These are phyloP conservation scores for Epinephelus malabaricus DNA, from an alignment of 2,797 vertebrate species.

Conservation along the genomic window DNA sequence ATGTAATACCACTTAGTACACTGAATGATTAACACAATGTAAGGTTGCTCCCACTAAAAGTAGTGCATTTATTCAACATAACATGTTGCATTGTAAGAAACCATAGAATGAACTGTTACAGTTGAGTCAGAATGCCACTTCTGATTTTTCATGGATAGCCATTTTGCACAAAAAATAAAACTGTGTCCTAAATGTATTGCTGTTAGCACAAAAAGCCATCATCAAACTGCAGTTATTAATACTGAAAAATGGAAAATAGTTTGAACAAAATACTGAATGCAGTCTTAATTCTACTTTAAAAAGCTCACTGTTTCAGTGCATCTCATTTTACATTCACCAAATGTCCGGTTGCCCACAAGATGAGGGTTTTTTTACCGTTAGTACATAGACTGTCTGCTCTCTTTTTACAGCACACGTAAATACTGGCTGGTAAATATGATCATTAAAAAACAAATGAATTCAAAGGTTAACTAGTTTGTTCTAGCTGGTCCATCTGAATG, in stretches of 20 bases:
- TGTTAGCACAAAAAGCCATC: conserved; percentile 31
- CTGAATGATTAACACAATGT: conserved; percentile 32
- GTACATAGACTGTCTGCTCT: conserved; percentile 11
- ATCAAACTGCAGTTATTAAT: conserved; percentile 35
- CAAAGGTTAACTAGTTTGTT: conserved; percentile 13
- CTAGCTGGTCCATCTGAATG: conserved; percentile 7
- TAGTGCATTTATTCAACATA: conserved; percentile 63
- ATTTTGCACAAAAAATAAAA: conserved; percentile 12
- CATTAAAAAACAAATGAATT: conserved; percentile 17
- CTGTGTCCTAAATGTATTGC: conserved; percentile 25
- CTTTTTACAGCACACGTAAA: conserved; percentile 39
- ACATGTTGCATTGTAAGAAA: conserved; percentile 38
- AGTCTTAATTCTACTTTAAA: conserved; percentile 6
- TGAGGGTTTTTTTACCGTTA: conserved; percentile 42
- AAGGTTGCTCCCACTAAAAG: conserved; percentile 35
- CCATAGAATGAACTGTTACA: conserved; percentile 25
- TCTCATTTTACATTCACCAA: conserved; percentile 44
- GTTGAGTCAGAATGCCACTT: conserved; percentile 12
- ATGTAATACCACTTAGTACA: conserved; percentile 1
- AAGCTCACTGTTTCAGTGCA: conserved; percentile 16
- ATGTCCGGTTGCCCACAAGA: conserved; percentile 14
- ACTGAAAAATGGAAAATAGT: conserved; percentile 13
- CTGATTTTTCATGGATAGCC: neutral
- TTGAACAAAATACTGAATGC: conserved; percentile 14
- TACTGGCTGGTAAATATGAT: conserved; percentile 22